These are phyloP conservation scores for Sorex fumeus DNA, from an alignment of 2,113 vertebrate species.

Conservation along the genomic window DNA sequence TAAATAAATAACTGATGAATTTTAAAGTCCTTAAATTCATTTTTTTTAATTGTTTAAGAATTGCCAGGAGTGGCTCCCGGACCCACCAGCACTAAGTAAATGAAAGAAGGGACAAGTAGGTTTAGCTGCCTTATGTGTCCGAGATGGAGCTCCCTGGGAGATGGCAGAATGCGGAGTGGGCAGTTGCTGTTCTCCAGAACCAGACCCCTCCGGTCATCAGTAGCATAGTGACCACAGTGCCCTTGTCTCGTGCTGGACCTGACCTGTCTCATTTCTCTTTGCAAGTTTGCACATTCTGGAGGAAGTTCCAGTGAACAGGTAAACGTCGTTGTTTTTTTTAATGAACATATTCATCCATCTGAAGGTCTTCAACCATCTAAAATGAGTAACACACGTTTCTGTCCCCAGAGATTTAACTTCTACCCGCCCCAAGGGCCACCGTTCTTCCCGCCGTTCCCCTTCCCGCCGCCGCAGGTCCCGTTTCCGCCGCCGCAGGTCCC, in stretches of 20 bases:
- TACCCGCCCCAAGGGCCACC: constrained; percentile 44
- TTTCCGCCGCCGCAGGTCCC: constrained; percentile 42
- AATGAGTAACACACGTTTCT: constrained; percentile 19
- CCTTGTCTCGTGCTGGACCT: not conserved
- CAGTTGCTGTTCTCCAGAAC: not conserved
- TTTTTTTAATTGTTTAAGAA: too few species aligned
- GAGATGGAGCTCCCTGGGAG: not conserved
- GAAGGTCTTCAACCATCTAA: not conserved
- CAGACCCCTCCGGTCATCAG: too few species aligned
- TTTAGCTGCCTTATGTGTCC: too few species aligned
- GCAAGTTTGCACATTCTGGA: constrained; percentile 53
- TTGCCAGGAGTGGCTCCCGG: too few species aligned
- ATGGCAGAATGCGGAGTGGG: not conserved
- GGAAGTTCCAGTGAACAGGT: constrained; percentile 61
- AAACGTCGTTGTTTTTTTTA: constrained; percentile 37
- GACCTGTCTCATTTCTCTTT: constrained; percentile 44
- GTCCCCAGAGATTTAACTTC: constrained; percentile 69
- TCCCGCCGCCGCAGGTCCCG: constrained; percentile 21
- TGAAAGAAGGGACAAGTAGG: too few species aligned
- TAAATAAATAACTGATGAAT: too few species aligned
- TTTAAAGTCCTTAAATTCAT: too few species aligned
- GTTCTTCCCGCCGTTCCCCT: constrained; percentile 52
- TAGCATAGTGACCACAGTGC: too few species aligned
- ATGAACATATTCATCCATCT: not conserved
- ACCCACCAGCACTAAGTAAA: too few species aligned